Evolutionary conservation across 2,888 invertebrate species (phyloP).

Genomic region (Mesochorus sp.): DNA sequence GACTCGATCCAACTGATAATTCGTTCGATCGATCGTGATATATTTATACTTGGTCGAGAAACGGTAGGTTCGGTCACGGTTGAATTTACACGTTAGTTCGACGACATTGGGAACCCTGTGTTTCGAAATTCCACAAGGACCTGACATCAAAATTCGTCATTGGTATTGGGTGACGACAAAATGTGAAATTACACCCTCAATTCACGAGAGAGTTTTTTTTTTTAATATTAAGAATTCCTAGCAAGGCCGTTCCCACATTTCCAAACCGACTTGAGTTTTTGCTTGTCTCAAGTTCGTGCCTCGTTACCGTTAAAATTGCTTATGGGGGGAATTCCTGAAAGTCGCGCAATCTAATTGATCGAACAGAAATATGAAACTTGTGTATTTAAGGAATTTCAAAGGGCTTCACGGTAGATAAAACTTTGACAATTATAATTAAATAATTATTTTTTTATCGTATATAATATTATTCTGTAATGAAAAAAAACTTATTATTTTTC

Average conservation of each 20-base stretch:
- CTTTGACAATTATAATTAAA: no score
- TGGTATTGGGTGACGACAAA: background rate
- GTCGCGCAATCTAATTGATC: no score
- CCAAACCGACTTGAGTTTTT: background rate
- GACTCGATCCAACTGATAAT: constrained; percentile 47
- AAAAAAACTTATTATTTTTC: no score
- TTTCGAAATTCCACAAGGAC: constrained; percentile 63
- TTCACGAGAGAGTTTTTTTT: background rate
- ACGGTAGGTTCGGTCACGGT: constrained; percentile 43
- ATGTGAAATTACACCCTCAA: constrained; percentile 5
- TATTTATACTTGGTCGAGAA: constrained; percentile 53
- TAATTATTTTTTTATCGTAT: no score
- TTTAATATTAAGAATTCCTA: background rate
- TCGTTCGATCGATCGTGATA: constrained; percentile 32
- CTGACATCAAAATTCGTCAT: constrained; percentile 1
- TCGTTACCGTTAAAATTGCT: background rate
- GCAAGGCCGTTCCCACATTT: constrained; percentile 37
- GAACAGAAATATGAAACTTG: no score
- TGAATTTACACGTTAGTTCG: constrained; percentile 36
- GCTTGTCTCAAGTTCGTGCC: background rate
- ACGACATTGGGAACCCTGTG: constrained; percentile 50
- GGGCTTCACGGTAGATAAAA: no score
- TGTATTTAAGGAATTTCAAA: no score
- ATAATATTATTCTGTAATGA: no score
- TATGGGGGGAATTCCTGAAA: background rate